Evolutionary conservation across 2,888 invertebrate genomes (phyloP).

Genomic region (Drosophila neonasuta): DNA sequence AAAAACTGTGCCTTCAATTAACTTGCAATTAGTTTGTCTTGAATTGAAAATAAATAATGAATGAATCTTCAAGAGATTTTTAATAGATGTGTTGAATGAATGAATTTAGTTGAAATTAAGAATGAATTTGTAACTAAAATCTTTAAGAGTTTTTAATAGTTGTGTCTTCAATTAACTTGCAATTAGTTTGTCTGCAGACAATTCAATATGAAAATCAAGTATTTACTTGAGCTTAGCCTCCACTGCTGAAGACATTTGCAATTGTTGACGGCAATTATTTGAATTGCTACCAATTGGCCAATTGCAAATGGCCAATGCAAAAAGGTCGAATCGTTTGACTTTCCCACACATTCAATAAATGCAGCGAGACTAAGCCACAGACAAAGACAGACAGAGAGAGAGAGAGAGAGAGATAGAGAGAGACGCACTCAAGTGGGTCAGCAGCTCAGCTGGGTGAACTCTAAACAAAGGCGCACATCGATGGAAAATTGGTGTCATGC

Average conservation of each 20-base stretch:
- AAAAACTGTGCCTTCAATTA: no score
- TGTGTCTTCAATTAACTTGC: background rate
- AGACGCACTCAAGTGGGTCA: conserved; percentile 62
- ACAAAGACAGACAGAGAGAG: no score
- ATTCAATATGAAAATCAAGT: background rate
- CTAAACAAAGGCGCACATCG: conserved; percentile 53
- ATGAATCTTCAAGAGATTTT: no score
- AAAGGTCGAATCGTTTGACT: conserved; percentile 70
- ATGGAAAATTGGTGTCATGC: conserved; percentile 76
- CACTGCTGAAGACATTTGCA: conserved; percentile 10
- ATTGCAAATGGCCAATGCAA: conserved; percentile 47
- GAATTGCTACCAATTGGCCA: conserved; percentile 64
- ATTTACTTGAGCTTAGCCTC: background rate
- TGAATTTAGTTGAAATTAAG: background rate
- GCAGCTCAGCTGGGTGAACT: conserved; percentile 46
- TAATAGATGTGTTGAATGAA: no score
- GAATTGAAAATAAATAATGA: no score
- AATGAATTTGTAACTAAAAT: background rate
- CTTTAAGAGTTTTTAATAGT: background rate
- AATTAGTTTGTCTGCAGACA: background rate
- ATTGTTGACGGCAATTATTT: conserved; percentile 54
- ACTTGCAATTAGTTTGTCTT: background rate
- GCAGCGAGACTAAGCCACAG: background rate
- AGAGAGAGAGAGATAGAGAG: background rate
- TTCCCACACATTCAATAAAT: conserved; percentile 26